Conservation (phyloP, 1,140 invertebrate species). For the Antheraea mylitta region DNA sequence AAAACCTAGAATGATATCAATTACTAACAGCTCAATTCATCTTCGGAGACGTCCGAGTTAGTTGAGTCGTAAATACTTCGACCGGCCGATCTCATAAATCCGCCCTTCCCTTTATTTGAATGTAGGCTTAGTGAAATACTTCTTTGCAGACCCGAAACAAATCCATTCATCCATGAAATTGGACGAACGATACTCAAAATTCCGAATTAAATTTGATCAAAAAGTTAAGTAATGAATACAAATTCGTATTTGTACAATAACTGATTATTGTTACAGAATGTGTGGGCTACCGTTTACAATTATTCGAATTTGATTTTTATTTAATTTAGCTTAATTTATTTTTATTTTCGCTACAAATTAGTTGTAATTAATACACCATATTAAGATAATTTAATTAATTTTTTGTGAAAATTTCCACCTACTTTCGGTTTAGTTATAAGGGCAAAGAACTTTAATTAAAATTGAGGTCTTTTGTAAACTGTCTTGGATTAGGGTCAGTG, state of each 20-base stretch:
- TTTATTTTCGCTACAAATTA: too few species aligned
- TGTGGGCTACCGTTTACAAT: not conserved
- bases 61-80: slow-evolving; percentile 51
- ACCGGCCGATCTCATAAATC: slow-evolving; percentile 49
- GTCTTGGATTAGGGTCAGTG: slow-evolving; percentile 23
- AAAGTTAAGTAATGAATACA: slow-evolving; percentile 61
- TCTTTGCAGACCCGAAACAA: slow-evolving; percentile 61
- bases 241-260: slow-evolving; percentile 45
- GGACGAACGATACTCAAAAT: slow-evolving; percentile 59
- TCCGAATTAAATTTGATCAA: slow-evolving; percentile 63
- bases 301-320: not conserved
- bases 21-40: slow-evolving; percentile 49
- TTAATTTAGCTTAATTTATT: too few species aligned
- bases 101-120: slow-evolving; percentile 56
- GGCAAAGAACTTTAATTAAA: not conserved
- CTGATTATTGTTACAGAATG: slow-evolving; percentile 28
- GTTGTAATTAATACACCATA: too few species aligned
- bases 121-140: slow-evolving; percentile 66
- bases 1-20: slow-evolving; percentile 21
- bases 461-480: not conserved
- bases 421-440: not conserved
- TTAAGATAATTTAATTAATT: too few species aligned
- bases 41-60: slow-evolving; percentile 40
- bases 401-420: too few species aligned
- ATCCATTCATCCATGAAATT: slow-evolving; percentile 67